Evolutionary conservation across 1,140 invertebrate species (phyloP).

Genomic region (Atopsyche davidsoni): DNA sequence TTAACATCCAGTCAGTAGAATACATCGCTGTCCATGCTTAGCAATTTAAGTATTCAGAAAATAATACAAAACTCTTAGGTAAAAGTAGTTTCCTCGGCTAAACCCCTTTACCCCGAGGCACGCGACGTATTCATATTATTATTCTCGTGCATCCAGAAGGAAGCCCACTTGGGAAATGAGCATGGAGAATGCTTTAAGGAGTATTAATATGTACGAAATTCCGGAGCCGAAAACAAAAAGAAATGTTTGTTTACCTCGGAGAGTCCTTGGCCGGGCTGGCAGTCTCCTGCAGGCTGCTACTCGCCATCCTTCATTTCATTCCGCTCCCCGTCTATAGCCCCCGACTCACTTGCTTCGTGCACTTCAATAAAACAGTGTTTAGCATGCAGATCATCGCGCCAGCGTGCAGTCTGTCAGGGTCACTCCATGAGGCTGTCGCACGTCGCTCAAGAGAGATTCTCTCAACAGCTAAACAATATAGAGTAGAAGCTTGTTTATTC

Average conservation of each 20-base stretch:
- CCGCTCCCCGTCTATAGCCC: conserved; percentile 17
- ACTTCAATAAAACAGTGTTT: conserved; percentile 18
- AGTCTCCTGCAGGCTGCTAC: conserved; percentile 22
- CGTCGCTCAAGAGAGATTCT: no score
- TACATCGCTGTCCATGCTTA: no score
- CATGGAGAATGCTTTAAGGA: no score
- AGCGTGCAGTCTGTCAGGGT: conserved; percentile 28
- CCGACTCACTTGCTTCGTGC: conserved; percentile 14
- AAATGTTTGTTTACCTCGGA: conserved; percentile 20
- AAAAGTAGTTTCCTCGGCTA: conserved; percentile 3
- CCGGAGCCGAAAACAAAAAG: not conserved
- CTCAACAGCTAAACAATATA: no score
- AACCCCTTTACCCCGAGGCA: not conserved
- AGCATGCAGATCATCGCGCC: conserved; percentile 18
- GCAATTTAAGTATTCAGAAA: no score
- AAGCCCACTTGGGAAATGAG: conserved; percentile 22
- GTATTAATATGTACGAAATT: not conserved
- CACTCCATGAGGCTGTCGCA: no score
- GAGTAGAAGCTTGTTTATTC: no score
- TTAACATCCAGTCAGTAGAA: no score
- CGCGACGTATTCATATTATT: not conserved
- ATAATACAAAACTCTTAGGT: no score
- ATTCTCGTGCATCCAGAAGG: conserved; percentile 2
- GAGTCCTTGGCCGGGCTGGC: conserved; percentile 23
- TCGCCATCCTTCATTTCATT: conserved; percentile 28